Evolutionary conservation across 1,140 invertebrate genomes (phyloP), one percentile per base, ranked within the genome.

Genomic region (Manduca sexta): DNA sequence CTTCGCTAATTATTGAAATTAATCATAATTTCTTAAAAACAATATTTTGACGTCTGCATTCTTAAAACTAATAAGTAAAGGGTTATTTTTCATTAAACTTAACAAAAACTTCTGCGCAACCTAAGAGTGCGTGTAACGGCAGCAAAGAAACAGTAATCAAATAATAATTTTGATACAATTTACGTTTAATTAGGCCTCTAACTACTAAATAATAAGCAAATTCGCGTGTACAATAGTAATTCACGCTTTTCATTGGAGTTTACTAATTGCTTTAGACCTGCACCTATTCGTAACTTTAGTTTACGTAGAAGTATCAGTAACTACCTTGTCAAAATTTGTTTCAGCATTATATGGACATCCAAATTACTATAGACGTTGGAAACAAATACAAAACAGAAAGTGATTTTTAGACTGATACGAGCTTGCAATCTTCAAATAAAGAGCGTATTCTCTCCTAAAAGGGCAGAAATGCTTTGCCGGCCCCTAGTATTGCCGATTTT

Each of bases 171-270:
- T 21, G 56, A 52, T 66, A 70, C 61, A 66, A 66, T 58, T 56
- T 51, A 64, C 56, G 53, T 64, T 63, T 65, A 70, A 74, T 69
- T 64, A 68, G 44, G 49, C 52, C 49, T 64, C 60, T 72, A 74
- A 74, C 61, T 66, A 62, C 67, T 45, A 70, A 66, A 74, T 72
- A 74, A 74, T 72, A 63, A 71, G 69, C 52, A 57, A 62, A 56
- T 48, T 75, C 51, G 69, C 72, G 69, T 75, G 72, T 42, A 55
- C 53, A 56, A 18, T 44, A 52, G 59, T 65, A 52, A 71, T 71
- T 67, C 58, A 64, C 64, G 61, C 62, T 66, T 69, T 49, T 57
- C 43, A 44, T 45, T 56, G 10, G 12, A 15, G 35, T 37, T 48
- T 58, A 52, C 52, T 61, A 69, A 67, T 67, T 66, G 69, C 69